Percentiles rank a stretch among this genome's conserved stretches.
phyloP scores from a whole-genome alignment of 2,797 vertebrate species.

The Epinephelus malabaricus region DNA sequence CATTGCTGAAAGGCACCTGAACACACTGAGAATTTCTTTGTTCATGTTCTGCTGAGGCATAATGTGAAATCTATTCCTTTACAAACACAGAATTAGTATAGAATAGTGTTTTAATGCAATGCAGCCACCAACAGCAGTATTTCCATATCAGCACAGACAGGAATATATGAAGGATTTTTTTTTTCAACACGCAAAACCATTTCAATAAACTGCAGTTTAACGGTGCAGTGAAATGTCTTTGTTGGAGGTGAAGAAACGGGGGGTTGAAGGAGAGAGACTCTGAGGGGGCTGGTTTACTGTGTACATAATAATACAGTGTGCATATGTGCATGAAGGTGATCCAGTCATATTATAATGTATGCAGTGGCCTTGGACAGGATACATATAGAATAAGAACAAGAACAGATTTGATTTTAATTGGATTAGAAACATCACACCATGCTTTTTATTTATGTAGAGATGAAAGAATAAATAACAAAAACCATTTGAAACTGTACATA shows the following conservation, averaged over 20 bases:
- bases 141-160: background rate
- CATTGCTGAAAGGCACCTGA: conserved; percentile 8
- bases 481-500: conserved; percentile 5
- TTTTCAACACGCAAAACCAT: conserved; percentile 18
- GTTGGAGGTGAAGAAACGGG: conserved; percentile 48
- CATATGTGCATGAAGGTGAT: conserved; percentile 83
- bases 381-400: conserved; percentile 17
- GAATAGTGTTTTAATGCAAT: conserved; percentile 6
- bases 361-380: conserved; percentile 68
- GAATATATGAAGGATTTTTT: conserved; percentile 4
- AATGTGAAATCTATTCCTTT: background rate
- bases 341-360: conserved; percentile 74
- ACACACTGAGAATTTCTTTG: background rate
- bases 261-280: conserved; percentile 56
- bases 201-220: conserved; percentile 49
- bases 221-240: conserved; percentile 53
- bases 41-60: background rate
- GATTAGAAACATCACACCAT: conserved; percentile 27
- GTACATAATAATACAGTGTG: conserved; percentile 77
- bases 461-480: conserved; percentile 20
- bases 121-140: background rate
- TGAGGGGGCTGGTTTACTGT: conserved; percentile 57
- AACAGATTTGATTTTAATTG: conserved; percentile 46
- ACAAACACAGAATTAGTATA: background rate
- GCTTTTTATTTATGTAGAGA: conserved; percentile 19